phyloP scores from a whole-genome alignment of 2,113 vertebrate species.

The Hyperopisus bebe region DNA sequence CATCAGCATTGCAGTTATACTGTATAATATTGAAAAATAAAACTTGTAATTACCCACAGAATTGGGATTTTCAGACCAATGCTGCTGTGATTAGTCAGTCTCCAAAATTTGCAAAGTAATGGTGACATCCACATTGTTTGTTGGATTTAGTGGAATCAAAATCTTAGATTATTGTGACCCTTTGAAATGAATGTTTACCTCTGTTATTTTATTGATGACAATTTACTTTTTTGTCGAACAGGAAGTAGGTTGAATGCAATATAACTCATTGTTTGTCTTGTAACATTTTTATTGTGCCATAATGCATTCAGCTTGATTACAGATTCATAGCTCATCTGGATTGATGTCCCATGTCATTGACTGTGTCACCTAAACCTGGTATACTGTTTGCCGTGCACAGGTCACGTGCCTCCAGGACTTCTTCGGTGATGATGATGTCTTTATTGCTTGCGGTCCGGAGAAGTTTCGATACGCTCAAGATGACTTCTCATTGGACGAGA shows the following conservation, averaged over 20 bases:
- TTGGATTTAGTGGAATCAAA: background rate
- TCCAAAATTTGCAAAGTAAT: background rate
- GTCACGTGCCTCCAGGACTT: constrained; percentile 98
- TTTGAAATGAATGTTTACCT: background rate
- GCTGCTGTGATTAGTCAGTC: background rate
- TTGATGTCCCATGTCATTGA: background rate
- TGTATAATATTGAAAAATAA: background rate
- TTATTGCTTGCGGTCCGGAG: constrained; percentile 94
- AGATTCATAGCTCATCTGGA: background rate
- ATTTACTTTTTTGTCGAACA: background rate
- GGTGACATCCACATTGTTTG: background rate
- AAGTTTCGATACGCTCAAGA: constrained; percentile 98
- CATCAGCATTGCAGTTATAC: background rate
- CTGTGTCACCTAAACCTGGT: background rate
- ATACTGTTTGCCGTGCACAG: constrained; percentile 46
- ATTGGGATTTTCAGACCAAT: background rate
- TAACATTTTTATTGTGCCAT: background rate
- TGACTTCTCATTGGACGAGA: constrained; percentile 94
- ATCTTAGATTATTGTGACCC: background rate
- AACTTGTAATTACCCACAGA: background rate
- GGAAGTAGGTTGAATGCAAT: background rate
- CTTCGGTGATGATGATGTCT: constrained; percentile 95
- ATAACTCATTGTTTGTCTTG: background rate
- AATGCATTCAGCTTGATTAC: background rate
- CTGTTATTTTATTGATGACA: background rate